Percentiles rank a stretch among this genome's conserved stretches.
Evolutionary conservation across 1,140 invertebrate genomes (phyloP).

Genomic region (Gonioctena quinquepunctata): DNA sequence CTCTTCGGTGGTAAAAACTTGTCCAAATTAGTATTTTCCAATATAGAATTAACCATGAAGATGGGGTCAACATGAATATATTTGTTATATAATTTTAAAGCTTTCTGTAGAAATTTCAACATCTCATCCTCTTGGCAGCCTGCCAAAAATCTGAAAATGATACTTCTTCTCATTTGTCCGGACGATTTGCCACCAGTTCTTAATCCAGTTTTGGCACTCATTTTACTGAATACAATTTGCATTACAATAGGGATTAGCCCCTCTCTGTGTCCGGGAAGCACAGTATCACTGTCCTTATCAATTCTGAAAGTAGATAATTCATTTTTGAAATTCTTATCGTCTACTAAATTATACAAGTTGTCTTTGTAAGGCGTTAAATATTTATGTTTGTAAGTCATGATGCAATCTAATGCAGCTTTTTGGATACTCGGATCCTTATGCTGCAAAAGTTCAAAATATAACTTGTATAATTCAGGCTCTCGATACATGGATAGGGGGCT

Average conservation of each 20-base stretch:
- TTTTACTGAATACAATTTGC: constrained; percentile 88
- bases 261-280: constrained; percentile 73
- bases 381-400: constrained; percentile 82
- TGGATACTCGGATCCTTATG: constrained; percentile 80
- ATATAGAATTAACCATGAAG: constrained; percentile 57
- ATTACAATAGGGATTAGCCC: constrained; percentile 80
- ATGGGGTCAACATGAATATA: constrained; percentile 63
- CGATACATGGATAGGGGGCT: constrained; percentile 80
- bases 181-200: constrained; percentile 73
- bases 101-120: constrained; percentile 78
- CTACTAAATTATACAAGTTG: constrained; percentile 75
- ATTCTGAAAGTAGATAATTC: constrained; percentile 81
- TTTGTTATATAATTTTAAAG: constrained; percentile 74
- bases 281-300: constrained; percentile 67
- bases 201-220: constrained; percentile 74
- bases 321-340: constrained; percentile 86
- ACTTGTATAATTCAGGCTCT: constrained; percentile 72
- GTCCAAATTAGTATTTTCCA: constrained; percentile 61
- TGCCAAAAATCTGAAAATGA: constrained; percentile 83
- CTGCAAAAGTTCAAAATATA: constrained; percentile 79
- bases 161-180: constrained; percentile 69
- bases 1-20: constrained; percentile 72
- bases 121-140: constrained; percentile 80
- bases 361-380: constrained; percentile 77
- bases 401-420: constrained; percentile 81